Percentiles rank a stretch among this genome's conserved stretches.
phyloP scores from a whole-genome alignment of 2,797 vertebrate species.

The Adelosebastes latens region DNA sequence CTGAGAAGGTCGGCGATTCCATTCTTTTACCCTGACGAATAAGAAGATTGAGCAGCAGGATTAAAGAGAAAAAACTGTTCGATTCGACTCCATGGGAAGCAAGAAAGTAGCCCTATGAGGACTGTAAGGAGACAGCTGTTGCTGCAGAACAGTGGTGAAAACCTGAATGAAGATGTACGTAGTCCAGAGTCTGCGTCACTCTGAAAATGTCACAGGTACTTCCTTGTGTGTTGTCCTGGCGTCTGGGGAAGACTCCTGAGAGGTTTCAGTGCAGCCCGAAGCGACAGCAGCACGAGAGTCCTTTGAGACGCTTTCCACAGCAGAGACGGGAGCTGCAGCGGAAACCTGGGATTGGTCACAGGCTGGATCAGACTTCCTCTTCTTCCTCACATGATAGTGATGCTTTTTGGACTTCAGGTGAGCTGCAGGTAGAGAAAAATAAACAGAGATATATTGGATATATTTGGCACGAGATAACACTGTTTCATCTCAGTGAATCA shows the following conservation, averaged over 20 bases:
- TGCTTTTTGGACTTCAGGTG: constrained; percentile 94
- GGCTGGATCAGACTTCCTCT: constrained; percentile 76
- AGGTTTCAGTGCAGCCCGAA: constrained; percentile 22
- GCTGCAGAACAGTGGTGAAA: not conserved
- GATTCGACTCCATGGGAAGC: not conserved
- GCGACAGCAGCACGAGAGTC: constrained; percentile 29
- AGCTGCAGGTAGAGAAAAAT: constrained; percentile 75
- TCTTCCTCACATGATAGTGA: constrained; percentile 88
- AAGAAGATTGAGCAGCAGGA: not conserved
- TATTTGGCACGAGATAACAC: not conserved
- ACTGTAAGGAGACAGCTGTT: not conserved
- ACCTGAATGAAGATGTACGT: not conserved
- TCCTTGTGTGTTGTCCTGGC: constrained; percentile 27
- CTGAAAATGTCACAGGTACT: constrained; percentile 38
- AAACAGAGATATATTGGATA: not conserved
- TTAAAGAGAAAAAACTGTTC: not conserved
- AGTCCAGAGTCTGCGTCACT: not conserved
- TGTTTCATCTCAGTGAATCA: not conserved
- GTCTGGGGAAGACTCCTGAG: constrained; percentile 36
- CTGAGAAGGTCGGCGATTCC: not conserved
- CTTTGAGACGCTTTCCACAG: constrained; percentile 19
- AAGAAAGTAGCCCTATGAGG: not conserved
- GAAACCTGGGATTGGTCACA: constrained; percentile 7
- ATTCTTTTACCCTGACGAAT: not conserved
- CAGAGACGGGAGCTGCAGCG: not conserved